phyloP scores from a whole-genome alignment of 2,797 vertebrate species.

The Macropus fuliginosus region DNA sequence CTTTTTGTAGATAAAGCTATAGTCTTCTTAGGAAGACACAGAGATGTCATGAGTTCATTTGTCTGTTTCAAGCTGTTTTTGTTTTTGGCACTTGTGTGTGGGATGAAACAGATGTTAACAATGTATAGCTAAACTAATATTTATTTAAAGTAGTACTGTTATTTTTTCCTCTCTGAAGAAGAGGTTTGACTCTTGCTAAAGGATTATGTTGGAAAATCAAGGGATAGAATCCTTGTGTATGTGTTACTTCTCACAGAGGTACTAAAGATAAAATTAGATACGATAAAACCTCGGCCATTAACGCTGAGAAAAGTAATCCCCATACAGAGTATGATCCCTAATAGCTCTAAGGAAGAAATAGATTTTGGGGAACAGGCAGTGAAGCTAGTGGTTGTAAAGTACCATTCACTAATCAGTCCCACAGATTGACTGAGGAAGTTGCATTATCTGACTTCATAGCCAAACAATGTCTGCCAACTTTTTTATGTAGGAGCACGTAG shows the following conservation, averaged over 20 bases:
- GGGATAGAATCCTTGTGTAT: background rate
- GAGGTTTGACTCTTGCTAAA: slow-evolving; percentile 20
- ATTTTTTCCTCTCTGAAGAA: slow-evolving; percentile 27
- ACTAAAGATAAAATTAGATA: slow-evolving; percentile 3
- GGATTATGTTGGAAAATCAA: slow-evolving; percentile 17
- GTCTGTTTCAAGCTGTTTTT: slow-evolving; percentile 48
- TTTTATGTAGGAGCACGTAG: background rate
- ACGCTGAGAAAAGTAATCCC: background rate
- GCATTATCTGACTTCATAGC: background rate
- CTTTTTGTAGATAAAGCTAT: background rate
- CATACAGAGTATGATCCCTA: background rate
- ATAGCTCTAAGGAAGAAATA: background rate
- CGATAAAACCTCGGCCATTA: background rate
- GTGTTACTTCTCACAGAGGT: background rate
- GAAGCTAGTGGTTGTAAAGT: background rate
- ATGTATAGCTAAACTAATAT: slow-evolving; percentile 28
- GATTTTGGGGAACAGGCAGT: background rate
- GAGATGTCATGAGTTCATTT: slow-evolving; percentile 37
- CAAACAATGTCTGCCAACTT: background rate
- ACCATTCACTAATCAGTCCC: slow-evolving; percentile 13
- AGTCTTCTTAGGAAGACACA: slow-evolving; percentile 13
- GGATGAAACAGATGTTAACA: slow-evolving; percentile 38
- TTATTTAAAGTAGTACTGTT: slow-evolving; percentile 51
- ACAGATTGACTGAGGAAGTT: background rate
- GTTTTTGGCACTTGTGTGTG: slow-evolving; percentile 50